Evolutionary conservation across 1,140 invertebrate species (phyloP).

Genomic region (Sminthurides bifidus): DNA sequence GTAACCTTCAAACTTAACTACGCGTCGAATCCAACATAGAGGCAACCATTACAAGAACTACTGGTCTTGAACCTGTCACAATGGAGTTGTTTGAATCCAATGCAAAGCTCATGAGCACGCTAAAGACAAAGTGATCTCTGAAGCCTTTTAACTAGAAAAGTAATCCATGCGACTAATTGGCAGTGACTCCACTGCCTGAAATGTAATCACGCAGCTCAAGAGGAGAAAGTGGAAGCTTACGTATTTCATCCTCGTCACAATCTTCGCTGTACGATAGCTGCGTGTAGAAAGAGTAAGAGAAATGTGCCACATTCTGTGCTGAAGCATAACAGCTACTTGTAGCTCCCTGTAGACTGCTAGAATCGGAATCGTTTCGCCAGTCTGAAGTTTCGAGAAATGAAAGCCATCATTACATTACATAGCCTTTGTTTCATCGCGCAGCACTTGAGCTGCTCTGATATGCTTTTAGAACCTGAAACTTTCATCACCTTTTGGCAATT

Average conservation of each 20-base stretch:
- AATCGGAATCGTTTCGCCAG: conserved; percentile 17
- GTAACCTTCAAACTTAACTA: conserved; percentile 20
- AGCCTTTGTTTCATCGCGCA: background rate
- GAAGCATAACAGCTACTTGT: conserved; percentile 19
- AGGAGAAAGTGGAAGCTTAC: conserved; percentile 3
- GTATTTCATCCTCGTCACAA: conserved; percentile 11
- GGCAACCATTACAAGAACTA: conserved; percentile 18
- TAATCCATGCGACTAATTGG: background rate
- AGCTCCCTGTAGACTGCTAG: conserved; percentile 16
- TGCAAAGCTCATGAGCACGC: background rate
- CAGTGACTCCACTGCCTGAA: background rate
- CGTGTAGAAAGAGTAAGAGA: conserved; percentile 21
- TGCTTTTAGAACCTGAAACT: background rate
- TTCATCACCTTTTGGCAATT: conserved; percentile 25
- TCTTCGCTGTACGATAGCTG: conserved; percentile 18
- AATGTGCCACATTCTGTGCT: conserved; percentile 11
- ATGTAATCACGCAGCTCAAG: background rate
- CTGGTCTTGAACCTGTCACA: conserved; percentile 6
- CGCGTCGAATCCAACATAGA: conserved; percentile 6
- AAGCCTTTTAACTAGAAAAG: background rate
- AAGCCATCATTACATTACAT: background rate
- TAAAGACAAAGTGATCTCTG: background rate
- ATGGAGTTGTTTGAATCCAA: background rate
- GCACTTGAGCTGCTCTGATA: background rate
- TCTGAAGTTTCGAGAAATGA: background rate